Evolutionary conservation across 2,888 invertebrate species (phyloP).

Genomic region (Eumerus sabulonum): DNA sequence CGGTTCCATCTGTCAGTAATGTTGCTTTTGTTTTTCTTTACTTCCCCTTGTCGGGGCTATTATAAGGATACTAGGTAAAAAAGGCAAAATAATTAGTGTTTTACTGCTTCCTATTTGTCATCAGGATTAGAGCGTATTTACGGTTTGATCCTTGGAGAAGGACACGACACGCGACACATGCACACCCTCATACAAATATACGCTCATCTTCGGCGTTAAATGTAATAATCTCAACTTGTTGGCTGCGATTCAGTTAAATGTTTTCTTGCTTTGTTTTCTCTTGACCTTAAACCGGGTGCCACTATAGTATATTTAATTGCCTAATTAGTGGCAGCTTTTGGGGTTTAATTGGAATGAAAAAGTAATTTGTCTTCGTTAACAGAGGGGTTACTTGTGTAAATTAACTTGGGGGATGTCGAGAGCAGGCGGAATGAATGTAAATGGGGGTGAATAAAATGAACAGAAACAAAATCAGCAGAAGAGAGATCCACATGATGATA

Average conservation of each 20-base stretch:
- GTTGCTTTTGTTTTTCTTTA: no score
- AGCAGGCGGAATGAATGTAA: background rate
- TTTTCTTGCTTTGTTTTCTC: conserved; percentile 14
- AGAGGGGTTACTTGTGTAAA: background rate
- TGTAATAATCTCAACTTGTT: conserved; percentile 56
- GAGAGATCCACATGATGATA: conserved; percentile 5
- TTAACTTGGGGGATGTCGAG: background rate
- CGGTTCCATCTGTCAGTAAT: background rate
- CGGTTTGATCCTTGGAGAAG: conserved; percentile 53
- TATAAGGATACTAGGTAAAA: conserved; percentile 40
- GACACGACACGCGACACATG: conserved; percentile 11
- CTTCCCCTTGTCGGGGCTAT: conserved; percentile 23
- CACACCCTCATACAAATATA: background rate
- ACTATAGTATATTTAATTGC: conserved; percentile 60
- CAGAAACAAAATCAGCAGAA: no score
- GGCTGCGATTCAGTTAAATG: conserved; percentile 31
- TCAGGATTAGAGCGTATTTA: conserved; percentile 61
- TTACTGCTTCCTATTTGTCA: conserved; percentile 41
- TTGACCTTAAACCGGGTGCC: background rate
- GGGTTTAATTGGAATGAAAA: conserved; percentile 52
- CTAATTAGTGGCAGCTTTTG: conserved; percentile 55
- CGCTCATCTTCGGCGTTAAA: conserved; percentile 30
- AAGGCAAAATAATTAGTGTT: conserved; percentile 50
- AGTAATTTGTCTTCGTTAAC: conserved; percentile 41
- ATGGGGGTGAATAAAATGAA: no score